phyloP scores from a whole-genome alignment of 2,888 invertebrate species.

The Orchestes rusci region DNA sequence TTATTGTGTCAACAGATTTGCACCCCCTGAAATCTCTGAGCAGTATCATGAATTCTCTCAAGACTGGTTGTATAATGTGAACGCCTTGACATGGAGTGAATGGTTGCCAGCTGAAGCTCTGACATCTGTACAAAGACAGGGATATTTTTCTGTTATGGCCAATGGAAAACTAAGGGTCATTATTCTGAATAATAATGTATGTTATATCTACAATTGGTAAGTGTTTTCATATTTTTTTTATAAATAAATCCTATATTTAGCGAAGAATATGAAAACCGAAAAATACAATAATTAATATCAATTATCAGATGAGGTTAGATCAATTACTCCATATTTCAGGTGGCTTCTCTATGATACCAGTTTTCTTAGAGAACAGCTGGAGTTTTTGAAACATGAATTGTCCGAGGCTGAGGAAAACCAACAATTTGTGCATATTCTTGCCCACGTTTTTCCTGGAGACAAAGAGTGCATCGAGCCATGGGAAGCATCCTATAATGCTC shows the following conservation, averaged over 20 bases:
- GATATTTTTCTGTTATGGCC: constrained; percentile 64
- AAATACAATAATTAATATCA: no score
- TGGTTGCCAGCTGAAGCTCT: constrained; percentile 60
- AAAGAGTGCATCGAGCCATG: constrained; percentile 64
- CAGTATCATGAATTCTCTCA: constrained; percentile 47
- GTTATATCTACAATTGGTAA: constrained; percentile 65
- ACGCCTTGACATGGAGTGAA: constrained; percentile 58
- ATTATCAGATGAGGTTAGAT: no score
- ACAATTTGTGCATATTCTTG: constrained; percentile 75
- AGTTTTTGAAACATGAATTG: constrained; percentile 60
- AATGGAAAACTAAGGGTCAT: constrained; percentile 64
- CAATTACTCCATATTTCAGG: constrained; percentile 21
- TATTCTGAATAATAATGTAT: constrained; percentile 73
- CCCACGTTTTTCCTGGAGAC: constrained; percentile 74
- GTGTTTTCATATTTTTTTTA: no score
- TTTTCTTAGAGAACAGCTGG: constrained; percentile 68
- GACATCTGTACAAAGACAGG: constrained; percentile 55
- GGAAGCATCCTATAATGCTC: constrained; percentile 57
- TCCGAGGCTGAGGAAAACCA: constrained; percentile 48
- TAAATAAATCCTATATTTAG: background rate
- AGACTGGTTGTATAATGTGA: constrained; percentile 66
- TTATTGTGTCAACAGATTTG: no score
- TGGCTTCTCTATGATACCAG: constrained; percentile 48
- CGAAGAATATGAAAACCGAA: background rate
- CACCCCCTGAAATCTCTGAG: constrained; percentile 24